These are phyloP conservation scores for Darevskia mixta DNA, from an alignment of 2,797 vertebrate genomes.

Conservation along the genomic window DNA sequence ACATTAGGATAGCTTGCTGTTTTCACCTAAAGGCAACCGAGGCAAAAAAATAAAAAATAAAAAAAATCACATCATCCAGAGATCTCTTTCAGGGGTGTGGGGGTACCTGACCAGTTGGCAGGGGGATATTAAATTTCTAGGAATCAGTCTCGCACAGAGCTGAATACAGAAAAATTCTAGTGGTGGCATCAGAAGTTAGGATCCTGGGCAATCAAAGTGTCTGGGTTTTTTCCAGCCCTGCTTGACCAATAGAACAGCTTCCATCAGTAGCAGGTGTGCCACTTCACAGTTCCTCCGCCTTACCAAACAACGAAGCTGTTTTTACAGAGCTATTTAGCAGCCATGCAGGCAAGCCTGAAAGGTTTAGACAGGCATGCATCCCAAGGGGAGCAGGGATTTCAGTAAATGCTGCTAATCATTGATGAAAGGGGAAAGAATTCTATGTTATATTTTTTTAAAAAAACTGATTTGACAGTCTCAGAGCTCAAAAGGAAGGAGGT, in stretches of 20 bases:
- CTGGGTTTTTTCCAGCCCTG: slow-evolving; percentile 14
- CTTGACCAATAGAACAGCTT: slow-evolving; percentile 1
- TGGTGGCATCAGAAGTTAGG: background rate
- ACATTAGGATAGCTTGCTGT: background rate
- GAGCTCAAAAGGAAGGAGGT: slow-evolving; percentile 3
- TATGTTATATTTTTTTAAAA: background rate
- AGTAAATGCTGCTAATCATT: slow-evolving; percentile 50
- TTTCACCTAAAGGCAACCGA: background rate
- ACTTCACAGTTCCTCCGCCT: slow-evolving; percentile 11
- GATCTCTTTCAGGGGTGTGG: background rate
- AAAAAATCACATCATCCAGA: background rate
- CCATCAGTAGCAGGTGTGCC: slow-evolving; percentile 35
- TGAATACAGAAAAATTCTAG: background rate
- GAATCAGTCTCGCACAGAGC: background rate
- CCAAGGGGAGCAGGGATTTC: slow-evolving; percentile 49
- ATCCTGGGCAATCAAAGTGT: background rate
- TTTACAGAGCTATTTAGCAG: slow-evolving; percentile 33
- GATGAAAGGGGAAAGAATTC: background rate
- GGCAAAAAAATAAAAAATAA: background rate
- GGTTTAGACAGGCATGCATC: slow-evolving; percentile 27
- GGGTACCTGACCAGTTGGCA: background rate
- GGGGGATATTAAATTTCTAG: slow-evolving; percentile 4
- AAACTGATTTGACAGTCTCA: slow-evolving; percentile 13
- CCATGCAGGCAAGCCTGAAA: slow-evolving; percentile 19
- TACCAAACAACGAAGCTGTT: slow-evolving; percentile 13